Conservation (phyloP, 2,113 vertebrate species). For the Coregonus clupeaformis region DNA sequence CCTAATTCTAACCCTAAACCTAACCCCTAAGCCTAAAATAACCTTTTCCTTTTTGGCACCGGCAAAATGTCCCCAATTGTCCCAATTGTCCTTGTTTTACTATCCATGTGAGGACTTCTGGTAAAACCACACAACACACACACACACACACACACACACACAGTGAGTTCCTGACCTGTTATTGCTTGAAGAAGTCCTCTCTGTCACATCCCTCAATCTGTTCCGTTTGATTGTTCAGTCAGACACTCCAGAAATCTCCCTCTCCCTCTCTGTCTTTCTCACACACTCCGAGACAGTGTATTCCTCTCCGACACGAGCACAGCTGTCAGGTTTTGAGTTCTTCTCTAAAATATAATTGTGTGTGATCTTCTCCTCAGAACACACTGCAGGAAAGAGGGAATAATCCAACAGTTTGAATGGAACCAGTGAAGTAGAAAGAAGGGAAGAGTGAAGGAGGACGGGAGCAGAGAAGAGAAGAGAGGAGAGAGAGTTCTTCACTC, state of each 20-base stretch:
- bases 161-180: background rate
- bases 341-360: background rate
- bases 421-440: too few species aligned
- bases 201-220: constrained; percentile 52
- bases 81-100: too few species aligned
- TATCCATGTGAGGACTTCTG: too few species aligned
- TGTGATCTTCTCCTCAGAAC: background rate
- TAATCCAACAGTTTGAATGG: background rate
- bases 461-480: background rate
- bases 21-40: too few species aligned
- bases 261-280: constrained; percentile 8
- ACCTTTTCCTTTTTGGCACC: too few species aligned
- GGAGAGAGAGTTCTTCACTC: too few species aligned
- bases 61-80: too few species aligned
- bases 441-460: background rate
- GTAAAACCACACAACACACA: too few species aligned
- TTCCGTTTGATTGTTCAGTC: constrained; percentile 44
- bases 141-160: too few species aligned
- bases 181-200: constrained; percentile 6
- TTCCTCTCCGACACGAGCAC: background rate
- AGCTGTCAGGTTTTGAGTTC: background rate
- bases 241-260: constrained; percentile 48
- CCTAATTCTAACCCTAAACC: too few species aligned
- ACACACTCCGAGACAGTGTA: background rate
- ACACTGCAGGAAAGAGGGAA: background rate